Conservation (phyloP, 2,888 invertebrate genomes). For the Cryptosula pallasiana region DNA sequence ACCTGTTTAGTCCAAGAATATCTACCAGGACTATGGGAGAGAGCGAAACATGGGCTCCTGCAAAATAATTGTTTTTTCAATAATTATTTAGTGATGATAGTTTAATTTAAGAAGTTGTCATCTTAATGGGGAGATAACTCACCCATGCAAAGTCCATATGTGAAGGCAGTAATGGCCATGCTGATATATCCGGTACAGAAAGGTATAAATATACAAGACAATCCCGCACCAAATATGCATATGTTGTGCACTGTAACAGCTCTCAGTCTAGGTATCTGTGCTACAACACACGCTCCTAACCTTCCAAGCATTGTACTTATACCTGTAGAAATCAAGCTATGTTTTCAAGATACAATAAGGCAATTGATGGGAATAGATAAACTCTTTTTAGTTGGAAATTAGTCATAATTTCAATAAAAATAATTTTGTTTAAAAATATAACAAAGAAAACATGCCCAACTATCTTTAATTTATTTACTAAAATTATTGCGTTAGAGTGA, state of each 20-base stretch:
- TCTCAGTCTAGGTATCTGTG: constrained; percentile 66
- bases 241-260: constrained; percentile 82
- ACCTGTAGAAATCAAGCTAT: constrained; percentile 60
- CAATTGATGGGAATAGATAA: too few species aligned
- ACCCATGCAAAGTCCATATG: constrained; percentile 50
- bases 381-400: too few species aligned
- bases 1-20: constrained; percentile 1
- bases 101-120: too few species aligned
- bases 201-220: constrained; percentile 75
- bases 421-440: too few species aligned
- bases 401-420: too few species aligned
- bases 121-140: too few species aligned
- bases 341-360: too few species aligned
- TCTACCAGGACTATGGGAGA: neutral
- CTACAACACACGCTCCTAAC: constrained; percentile 59
- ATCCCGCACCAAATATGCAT: constrained; percentile 79
- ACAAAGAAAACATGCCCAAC: too few species aligned
- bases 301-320: constrained; percentile 88
- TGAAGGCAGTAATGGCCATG: constrained; percentile 67
- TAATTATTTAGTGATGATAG: too few species aligned
- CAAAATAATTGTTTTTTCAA: too few species aligned
- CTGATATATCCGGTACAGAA: constrained; percentile 68
- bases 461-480: too few species aligned
- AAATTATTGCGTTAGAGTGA: too few species aligned
- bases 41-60: neutral